phyloP scores from a whole-genome alignment of 2,888 invertebrate genomes.

The Heliconius erato region DNA sequence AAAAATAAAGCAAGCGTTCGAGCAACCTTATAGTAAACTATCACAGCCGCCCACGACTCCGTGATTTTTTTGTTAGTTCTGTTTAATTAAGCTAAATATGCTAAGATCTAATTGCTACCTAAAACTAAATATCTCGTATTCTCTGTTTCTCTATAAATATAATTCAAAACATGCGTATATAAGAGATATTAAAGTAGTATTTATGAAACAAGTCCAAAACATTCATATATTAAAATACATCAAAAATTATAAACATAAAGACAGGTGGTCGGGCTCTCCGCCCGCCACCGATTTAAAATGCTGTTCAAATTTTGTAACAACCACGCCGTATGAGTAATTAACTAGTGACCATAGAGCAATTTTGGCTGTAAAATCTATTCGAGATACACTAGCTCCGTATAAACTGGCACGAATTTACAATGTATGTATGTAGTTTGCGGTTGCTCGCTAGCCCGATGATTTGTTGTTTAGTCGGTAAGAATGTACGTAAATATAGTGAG shows the following conservation, averaged over 20 bases:
- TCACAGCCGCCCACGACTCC: no score
- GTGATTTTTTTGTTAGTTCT: no score
- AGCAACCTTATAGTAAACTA: no score
- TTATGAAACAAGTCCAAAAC: no score
- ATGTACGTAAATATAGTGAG: slow-evolving; percentile 12
- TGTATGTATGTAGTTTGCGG: slow-evolving; percentile 38
- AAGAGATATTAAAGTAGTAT: no score
- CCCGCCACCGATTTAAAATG: slow-evolving; percentile 40
- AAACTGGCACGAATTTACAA: slow-evolving; percentile 34
- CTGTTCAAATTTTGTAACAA: slow-evolving; percentile 43
- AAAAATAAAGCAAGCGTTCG: no score
- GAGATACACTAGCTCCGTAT: slow-evolving; percentile 43
- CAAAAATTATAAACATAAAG: slow-evolving; percentile 16
- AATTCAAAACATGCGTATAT: no score
- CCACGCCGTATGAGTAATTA: slow-evolving; percentile 44
- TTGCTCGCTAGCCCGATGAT: slow-evolving; percentile 30
- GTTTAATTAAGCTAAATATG: no score
- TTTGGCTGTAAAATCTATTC: slow-evolving; percentile 45
- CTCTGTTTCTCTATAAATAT: no score
- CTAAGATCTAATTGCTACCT: no score
- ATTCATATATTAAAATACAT: background rate
- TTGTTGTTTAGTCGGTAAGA: slow-evolving; percentile 24
- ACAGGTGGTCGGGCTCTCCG: slow-evolving; percentile 39
- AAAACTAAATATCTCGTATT: no score
- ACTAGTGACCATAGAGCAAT: slow-evolving; percentile 39